phyloP scores from a whole-genome alignment of 2,888 invertebrate species.

The Plagodis dolabraria region DNA sequence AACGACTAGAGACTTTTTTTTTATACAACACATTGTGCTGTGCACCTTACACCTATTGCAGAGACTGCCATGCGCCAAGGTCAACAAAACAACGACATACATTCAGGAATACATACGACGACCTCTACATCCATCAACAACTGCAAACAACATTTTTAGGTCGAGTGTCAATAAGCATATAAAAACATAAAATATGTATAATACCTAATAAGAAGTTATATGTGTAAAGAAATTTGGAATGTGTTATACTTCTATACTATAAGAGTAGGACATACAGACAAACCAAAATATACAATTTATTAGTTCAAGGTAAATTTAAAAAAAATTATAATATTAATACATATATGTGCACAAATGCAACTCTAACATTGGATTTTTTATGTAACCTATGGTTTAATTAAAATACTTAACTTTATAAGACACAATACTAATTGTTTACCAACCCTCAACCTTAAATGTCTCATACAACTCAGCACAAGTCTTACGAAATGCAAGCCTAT shows the following conservation, averaged over 20 bases:
- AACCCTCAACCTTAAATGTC: background rate
- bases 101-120: background rate
- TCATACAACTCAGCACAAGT: background rate
- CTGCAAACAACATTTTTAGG: slow-evolving; percentile 3
- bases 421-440: background rate
- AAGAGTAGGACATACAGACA: too few relatives aligned
- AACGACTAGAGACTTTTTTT: slow-evolving; percentile 37
- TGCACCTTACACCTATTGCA: slow-evolving; percentile 2
- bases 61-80: slow-evolving; percentile 9
- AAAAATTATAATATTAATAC: too few relatives aligned
- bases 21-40: slow-evolving; percentile 13
- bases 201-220: too few relatives aligned
- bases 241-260: too few relatives aligned
- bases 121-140: background rate
- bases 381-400: too few relatives aligned
- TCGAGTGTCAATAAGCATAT: slow-evolving; percentile 1
- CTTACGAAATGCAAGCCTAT: slow-evolving; percentile 27
- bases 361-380: too few relatives aligned
- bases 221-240: too few relatives aligned
- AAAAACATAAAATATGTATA: too few relatives aligned
- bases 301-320: too few relatives aligned
- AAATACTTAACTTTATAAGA: background rate
- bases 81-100: background rate
- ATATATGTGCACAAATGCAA: too few relatives aligned
- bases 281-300: too few relatives aligned